Conservation (phyloP, 2,797 vertebrate species). For the Gymnopithys bicolor region DNA sequence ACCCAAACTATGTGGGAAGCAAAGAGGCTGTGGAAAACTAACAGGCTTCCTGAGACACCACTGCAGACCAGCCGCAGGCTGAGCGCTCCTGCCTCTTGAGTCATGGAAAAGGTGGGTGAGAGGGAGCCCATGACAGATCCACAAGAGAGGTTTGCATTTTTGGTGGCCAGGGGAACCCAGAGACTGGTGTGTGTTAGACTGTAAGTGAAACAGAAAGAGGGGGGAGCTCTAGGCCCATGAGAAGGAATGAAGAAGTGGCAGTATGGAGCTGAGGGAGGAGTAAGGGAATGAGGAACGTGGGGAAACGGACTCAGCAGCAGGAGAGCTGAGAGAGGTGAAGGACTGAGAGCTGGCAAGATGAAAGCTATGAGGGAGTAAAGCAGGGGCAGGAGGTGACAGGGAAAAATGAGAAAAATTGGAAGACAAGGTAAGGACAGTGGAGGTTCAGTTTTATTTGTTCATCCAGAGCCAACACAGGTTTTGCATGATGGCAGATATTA, state of each 20-base stretch:
- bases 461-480: background rate
- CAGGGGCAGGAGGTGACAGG: background rate
- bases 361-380: background rate
- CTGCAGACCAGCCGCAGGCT: accelerated
- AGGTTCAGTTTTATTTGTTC: background rate
- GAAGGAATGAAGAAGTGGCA: background rate
- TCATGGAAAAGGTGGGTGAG: background rate
- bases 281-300: background rate
- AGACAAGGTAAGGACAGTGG: background rate
- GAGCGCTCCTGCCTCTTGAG: background rate
- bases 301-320: background rate
- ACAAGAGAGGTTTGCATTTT: background rate
- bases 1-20: background rate
- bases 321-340: background rate
- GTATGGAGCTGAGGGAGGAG: background rate
- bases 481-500: background rate
- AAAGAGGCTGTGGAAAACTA: background rate
- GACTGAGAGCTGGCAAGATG: background rate
- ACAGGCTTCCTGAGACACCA: background rate
- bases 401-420: background rate
- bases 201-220: background rate
- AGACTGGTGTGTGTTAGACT: background rate
- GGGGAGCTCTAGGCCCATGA: background rate
- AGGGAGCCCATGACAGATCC: background rate
- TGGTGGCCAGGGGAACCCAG: background rate